phyloP scores from a whole-genome alignment of 2,888 invertebrate genomes.

The Yponomeuta evonymella region DNA sequence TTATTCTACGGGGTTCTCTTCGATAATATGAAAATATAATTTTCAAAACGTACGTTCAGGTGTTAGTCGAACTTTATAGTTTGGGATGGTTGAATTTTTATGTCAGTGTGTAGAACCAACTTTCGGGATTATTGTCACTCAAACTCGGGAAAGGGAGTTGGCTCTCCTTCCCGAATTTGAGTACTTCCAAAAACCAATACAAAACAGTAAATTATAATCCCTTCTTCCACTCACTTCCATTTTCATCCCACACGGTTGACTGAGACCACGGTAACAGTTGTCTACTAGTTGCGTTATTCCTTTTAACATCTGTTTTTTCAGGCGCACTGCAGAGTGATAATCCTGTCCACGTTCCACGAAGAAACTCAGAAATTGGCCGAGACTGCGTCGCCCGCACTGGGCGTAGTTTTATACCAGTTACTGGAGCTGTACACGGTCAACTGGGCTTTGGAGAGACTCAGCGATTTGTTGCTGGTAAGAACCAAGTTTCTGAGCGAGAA shows the following conservation, averaged over 20 bases:
- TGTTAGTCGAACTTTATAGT: no score
- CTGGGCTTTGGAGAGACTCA: conserved; percentile 83
- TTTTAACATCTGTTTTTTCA: conserved; percentile 39
- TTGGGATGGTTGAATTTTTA: no score
- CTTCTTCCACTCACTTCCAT: no score
- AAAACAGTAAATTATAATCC: no score
- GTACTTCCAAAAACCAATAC: no score
- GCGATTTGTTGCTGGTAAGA: conserved; percentile 86
- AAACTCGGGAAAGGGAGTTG: no score
- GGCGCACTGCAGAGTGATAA: conserved; percentile 88
- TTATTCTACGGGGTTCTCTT: neutral
- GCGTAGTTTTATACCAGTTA: conserved; percentile 79
- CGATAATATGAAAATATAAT: no score
- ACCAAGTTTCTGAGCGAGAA: neutral
- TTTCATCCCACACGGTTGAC: no score
- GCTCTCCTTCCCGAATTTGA: no score
- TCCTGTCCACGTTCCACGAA: conserved; percentile 82
- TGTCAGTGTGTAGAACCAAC: no score
- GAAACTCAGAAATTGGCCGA: conserved; percentile 59
- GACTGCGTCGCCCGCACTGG: conserved; percentile 76
- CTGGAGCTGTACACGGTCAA: conserved; percentile 86
- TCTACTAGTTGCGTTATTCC: neutral
- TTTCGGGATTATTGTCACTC: no score
- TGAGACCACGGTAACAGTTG: neutral
- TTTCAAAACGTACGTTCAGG: no score